A percentile compares a stretch with the other conserved stretches of the same genome.
Conservation (phyloP, 2,113 vertebrate species). For the Micronycteris hirsuta region DNA sequence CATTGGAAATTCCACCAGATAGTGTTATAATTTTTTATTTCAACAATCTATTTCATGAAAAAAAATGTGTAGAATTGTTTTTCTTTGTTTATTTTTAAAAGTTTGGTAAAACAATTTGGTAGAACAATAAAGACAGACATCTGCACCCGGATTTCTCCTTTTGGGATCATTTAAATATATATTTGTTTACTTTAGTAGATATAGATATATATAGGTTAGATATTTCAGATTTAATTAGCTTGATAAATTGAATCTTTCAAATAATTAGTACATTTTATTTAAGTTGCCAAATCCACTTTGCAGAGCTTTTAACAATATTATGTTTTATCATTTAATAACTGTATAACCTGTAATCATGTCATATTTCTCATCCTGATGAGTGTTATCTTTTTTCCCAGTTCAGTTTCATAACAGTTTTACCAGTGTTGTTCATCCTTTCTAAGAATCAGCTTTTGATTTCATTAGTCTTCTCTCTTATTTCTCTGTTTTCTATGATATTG, state of each 20-base stretch:
- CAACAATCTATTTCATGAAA: not conserved
- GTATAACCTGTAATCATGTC: not conserved
- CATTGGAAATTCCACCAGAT: not conserved
- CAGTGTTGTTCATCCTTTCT: not conserved
- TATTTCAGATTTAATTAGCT: not conserved
- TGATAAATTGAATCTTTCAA: not conserved
- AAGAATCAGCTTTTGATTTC: not conserved
- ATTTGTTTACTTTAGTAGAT: not conserved
- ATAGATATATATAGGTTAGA: not conserved
- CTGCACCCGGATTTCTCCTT: not conserved
- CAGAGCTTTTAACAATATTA: not conserved
- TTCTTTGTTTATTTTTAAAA: not conserved
- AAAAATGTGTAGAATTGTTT: not conserved
- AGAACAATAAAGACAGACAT: not conserved
- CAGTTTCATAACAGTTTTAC: not conserved
- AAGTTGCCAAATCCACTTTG: not conserved
- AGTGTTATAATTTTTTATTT: not conserved
- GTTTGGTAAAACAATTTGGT: not conserved
- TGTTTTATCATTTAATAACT: not conserved
- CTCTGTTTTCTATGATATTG: not conserved
- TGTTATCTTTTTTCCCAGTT: not conserved
- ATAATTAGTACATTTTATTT: not conserved
- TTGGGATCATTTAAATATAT: not conserved
- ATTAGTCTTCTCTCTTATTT: not conserved
- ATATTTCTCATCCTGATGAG: not conserved